These are phyloP conservation scores for Nineta flava DNA, from an alignment of 2,888 invertebrate species.

Conservation along the genomic window DNA sequence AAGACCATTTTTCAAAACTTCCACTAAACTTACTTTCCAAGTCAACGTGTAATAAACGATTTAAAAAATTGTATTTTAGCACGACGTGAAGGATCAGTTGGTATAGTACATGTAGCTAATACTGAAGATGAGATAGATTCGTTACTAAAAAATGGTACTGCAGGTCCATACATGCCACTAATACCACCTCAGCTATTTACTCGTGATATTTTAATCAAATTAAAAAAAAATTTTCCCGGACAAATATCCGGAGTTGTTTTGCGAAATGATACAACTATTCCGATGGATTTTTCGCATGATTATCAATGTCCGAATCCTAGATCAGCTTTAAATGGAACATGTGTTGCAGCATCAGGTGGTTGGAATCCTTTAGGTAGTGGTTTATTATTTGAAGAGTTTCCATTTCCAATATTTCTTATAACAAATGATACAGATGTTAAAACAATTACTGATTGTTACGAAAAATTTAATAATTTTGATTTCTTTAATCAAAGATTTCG, in stretches of 20 bases:
- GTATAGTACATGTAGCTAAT: slow-evolving; percentile 62
- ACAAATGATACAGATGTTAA: slow-evolving; percentile 40
- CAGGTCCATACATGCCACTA: slow-evolving; percentile 66
- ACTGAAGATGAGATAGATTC: slow-evolving; percentile 51
- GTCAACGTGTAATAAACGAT: too few species aligned
- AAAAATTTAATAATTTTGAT: slow-evolving; percentile 53
- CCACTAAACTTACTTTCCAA: too few species aligned
- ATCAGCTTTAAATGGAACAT: slow-evolving; percentile 33
- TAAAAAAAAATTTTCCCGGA: slow-evolving; percentile 30
- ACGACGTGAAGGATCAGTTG: slow-evolving; percentile 61
- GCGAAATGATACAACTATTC: slow-evolving; percentile 22
- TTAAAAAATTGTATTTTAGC: slow-evolving; percentile 33
- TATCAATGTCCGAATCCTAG: slow-evolving; percentile 69
- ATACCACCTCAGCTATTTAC: slow-evolving; percentile 48
- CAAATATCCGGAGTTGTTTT: slow-evolving; percentile 53
- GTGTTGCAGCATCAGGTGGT: slow-evolving; percentile 18
- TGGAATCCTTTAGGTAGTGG: slow-evolving; percentile 76
- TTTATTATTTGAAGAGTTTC: slow-evolving; percentile 60
- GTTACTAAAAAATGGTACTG: slow-evolving; percentile 52
- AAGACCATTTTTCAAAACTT: too few species aligned
- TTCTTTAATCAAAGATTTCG: slow-evolving; percentile 42
- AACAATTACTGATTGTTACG: slow-evolving; percentile 43
- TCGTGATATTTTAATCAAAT: slow-evolving; percentile 31
- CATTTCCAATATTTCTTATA: slow-evolving; percentile 77
- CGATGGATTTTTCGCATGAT: slow-evolving; percentile 41